A percentile compares a stretch with the other conserved stretches of the same genome.
phyloP scores from a whole-genome alignment of 2,888 invertebrate species.

The Ormyrus rosae region DNA sequence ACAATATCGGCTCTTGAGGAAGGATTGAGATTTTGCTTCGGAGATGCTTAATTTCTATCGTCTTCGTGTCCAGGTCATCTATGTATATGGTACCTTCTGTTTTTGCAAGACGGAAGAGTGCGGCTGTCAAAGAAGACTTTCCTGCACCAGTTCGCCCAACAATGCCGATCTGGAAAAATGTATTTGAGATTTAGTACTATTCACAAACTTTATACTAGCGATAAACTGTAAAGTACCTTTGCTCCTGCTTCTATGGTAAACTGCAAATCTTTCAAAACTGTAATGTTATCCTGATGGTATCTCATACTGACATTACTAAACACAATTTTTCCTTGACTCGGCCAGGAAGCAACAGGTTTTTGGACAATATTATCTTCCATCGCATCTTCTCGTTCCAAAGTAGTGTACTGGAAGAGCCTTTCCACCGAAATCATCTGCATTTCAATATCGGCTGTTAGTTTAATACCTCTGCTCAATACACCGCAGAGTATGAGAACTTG shows the following conservation, averaged over 20 bases:
- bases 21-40: slow-evolving; percentile 78
- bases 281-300: slow-evolving; percentile 73
- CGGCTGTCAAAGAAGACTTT: slow-evolving; percentile 83
- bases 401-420: slow-evolving; percentile 82
- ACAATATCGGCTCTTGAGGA: slow-evolving; percentile 79
- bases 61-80: slow-evolving; percentile 80
- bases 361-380: slow-evolving; percentile 79
- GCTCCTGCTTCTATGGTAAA: slow-evolving; percentile 78
- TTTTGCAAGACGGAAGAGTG: slow-evolving; percentile 82
- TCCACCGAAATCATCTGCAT: slow-evolving; percentile 84
- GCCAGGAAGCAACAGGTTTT: slow-evolving; percentile 79
- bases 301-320: slow-evolving; percentile 78
- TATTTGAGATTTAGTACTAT: background rate
- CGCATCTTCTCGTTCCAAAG: slow-evolving; percentile 83
- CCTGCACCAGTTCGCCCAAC: slow-evolving; percentile 82
- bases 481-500: slow-evolving; percentile 77
- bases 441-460: slow-evolving; percentile 83
- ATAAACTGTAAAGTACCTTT: slow-evolving; percentile 76
- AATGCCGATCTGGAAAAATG: slow-evolving; percentile 30
- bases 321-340: slow-evolving; percentile 76
- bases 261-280: slow-evolving; percentile 78
- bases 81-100: slow-evolving; percentile 82
- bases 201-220: background rate
- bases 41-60: slow-evolving; percentile 15
- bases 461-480: slow-evolving; percentile 81